These are phyloP conservation scores for Lepeophtheirus salmonis DNA, from an alignment of 1,140 invertebrate genomes.

Conservation along the genomic window DNA sequence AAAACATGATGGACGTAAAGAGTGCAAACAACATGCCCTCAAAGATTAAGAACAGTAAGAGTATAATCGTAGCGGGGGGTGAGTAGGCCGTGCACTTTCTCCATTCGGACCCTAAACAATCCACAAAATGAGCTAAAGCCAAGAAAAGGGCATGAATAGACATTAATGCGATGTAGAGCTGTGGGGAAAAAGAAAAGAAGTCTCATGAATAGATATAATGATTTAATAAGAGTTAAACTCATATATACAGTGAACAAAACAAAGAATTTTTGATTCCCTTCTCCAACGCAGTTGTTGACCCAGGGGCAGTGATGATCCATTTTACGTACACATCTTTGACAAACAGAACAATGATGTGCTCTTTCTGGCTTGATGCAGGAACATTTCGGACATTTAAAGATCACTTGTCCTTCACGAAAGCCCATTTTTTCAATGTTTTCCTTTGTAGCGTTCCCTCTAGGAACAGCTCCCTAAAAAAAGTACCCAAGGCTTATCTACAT, in stretches of 20 bases:
- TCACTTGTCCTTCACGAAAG: constrained; percentile 57
- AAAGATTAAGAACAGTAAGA: constrained; percentile 86
- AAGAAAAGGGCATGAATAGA: constrained; percentile 83
- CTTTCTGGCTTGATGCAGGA: constrained; percentile 93
- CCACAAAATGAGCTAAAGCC: constrained; percentile 77
- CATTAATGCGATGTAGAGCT: constrained; percentile 95
- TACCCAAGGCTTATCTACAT: no score
- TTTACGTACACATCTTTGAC: constrained; percentile 83
- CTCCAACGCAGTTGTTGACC: constrained; percentile 98
- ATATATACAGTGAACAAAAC: constrained; percentile 95
- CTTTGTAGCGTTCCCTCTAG: constrained; percentile 94
- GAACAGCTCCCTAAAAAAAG: constrained; percentile 74
- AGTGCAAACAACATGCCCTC: constrained; percentile 93
- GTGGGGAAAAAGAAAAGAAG: constrained; percentile 24
- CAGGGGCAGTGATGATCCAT: constrained; percentile 99
- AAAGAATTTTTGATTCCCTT: constrained; percentile 99
- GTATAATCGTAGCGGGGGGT: constrained; percentile 81
- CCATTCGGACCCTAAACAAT: constrained; percentile 85
- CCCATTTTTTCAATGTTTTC: constrained; percentile 92
- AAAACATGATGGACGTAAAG: constrained; percentile 94
- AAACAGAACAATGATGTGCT: constrained; percentile 96
- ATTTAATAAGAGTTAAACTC: no score
- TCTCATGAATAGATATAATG: no score
- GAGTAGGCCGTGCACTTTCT: constrained; percentile 76
- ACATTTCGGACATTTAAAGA: constrained; percentile 67